These are phyloP conservation scores for Tipula vernalis DNA, from an alignment of 2,888 invertebrate species.

Conservation along the genomic window DNA sequence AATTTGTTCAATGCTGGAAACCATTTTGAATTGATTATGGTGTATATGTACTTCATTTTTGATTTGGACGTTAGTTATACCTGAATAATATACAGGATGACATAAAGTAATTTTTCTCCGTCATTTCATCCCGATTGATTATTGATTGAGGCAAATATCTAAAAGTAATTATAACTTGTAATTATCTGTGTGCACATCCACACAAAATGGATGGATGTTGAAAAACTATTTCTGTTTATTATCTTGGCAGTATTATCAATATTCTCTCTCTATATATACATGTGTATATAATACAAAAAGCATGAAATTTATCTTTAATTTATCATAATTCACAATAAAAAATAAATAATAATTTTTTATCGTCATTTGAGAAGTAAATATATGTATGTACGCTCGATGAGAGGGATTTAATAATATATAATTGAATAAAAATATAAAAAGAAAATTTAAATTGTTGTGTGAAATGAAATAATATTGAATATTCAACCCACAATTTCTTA, in stretches of 20 bases:
- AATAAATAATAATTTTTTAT: neutral
- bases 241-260: neutral
- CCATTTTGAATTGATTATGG: conserved; percentile 4
- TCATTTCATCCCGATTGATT: neutral
- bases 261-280: neutral
- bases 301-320: neutral
- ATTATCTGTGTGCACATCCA: neutral
- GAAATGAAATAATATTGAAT: neutral
- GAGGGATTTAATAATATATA: neutral
- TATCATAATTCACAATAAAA: neutral
- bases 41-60: neutral
- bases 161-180: neutral
- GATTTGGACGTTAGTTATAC: neutral
- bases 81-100: neutral
- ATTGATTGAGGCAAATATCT: neutral
- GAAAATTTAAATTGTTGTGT: neutral
- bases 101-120: neutral
- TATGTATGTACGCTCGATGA: neutral
- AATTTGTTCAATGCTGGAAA: conserved; percentile 4
- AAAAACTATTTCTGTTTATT: neutral
- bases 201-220: neutral
- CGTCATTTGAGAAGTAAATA: neutral
- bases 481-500: neutral
- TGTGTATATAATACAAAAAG: neutral
- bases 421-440: neutral